Conservation (phyloP, 1,140 invertebrate genomes). For the Bombus pascuorum region DNA sequence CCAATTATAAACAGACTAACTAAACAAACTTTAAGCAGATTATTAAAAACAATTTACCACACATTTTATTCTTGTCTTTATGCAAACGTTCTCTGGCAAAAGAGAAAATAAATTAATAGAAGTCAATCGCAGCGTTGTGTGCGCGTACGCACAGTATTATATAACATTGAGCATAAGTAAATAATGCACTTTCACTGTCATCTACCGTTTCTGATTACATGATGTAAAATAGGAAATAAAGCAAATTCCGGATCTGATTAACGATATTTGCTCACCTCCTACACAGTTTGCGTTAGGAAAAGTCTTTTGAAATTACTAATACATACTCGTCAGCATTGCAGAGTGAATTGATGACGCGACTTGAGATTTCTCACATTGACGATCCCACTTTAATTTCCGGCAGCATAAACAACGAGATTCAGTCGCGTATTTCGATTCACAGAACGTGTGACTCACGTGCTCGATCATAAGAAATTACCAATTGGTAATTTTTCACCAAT, state of each 20-base stretch:
- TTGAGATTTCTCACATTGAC: neutral
- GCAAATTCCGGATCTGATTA: conserved; percentile 37
- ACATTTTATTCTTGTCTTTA: neutral
- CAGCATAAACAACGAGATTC: neutral
- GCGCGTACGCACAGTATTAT: neutral
- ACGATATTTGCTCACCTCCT: neutral
- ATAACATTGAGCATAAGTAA: conserved; percentile 32
- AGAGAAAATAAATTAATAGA: neutral
- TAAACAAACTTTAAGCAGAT: neutral
- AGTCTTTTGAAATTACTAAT: neutral
- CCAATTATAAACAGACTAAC: too few species aligned
- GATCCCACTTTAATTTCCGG: neutral
- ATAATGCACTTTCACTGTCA: conserved; percentile 49
- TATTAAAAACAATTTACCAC: neutral
- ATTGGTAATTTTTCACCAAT: neutral
- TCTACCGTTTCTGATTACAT: conserved; percentile 37
- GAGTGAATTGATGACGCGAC: neutral
- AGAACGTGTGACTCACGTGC: conserved; percentile 21
- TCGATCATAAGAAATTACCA: conserved; percentile 3
- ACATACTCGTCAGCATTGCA: neutral
- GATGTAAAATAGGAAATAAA: conserved; percentile 17
- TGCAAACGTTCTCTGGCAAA: neutral
- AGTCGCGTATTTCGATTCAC: neutral
- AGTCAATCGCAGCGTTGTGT: neutral
- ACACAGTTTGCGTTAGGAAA: neutral